Conservation (phyloP, 2,797 vertebrate genomes). For the Eleutherodactylus coqui region DNA sequence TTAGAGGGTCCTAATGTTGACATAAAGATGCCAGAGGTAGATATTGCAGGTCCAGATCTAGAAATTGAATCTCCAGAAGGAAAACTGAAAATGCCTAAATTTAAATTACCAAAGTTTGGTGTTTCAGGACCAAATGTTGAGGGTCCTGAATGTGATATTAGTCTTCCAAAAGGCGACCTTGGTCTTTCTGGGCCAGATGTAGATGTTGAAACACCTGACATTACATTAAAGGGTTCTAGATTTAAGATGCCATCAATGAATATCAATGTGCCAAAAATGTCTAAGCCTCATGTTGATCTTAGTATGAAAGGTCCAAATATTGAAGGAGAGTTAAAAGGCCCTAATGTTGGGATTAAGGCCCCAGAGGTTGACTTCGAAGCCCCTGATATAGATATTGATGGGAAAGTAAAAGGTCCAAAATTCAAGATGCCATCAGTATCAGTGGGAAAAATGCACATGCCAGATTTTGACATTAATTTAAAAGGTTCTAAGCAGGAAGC, state of each 20-base stretch:
- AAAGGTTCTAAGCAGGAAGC: background rate
- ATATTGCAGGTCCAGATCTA: too few species aligned
- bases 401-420: slow-evolving; percentile 52
- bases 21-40: too few species aligned
- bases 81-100: too few species aligned
- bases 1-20: too few species aligned
- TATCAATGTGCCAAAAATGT: slow-evolving; percentile 62
- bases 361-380: slow-evolving; percentile 66
- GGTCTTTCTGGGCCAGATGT: background rate
- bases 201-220: slow-evolving; percentile 37
- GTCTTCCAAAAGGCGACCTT: too few species aligned
- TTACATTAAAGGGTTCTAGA: slow-evolving; percentile 66
- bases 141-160: too few species aligned
- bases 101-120: too few species aligned
- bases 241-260: slow-evolving; percentile 61
- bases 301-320: slow-evolving; percentile 63
- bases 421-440: background rate
- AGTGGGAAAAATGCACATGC: background rate
- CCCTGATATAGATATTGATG: slow-evolving; percentile 54
- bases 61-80: too few species aligned
- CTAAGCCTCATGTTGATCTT: slow-evolving; percentile 67
- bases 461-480: background rate
- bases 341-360: slow-evolving; percentile 59
- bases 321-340: slow-evolving; percentile 67
- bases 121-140: too few species aligned